phyloP scores from a whole-genome alignment of 2,113 vertebrate genomes.

The Chitala chitala region DNA sequence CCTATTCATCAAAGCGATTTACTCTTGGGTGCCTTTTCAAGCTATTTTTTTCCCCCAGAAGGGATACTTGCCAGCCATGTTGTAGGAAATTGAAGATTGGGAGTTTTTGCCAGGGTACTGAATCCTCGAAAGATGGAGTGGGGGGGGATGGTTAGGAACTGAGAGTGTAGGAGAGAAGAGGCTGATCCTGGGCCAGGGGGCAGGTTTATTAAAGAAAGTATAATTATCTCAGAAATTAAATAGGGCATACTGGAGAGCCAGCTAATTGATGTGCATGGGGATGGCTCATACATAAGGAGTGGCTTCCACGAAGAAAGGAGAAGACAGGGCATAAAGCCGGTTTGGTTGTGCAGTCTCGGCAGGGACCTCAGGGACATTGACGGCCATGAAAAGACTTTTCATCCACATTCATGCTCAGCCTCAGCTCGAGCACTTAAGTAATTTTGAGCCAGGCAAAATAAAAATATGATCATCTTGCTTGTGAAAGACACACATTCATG shows the following conservation, averaged over 20 bases:
- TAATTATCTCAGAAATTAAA: conserved; percentile 26
- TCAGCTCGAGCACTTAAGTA: no score
- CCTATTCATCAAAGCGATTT: conserved; percentile 47
- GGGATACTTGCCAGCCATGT: conserved; percentile 19
- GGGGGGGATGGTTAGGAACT: no score
- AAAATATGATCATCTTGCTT: no score
- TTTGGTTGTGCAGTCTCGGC: conserved; percentile 3
- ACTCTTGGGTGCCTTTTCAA: conserved; percentile 42
- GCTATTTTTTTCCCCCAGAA: no score
- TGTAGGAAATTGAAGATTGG: background rate
- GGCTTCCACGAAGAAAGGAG: conserved; percentile 3
- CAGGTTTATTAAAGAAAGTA: conserved; percentile 17
- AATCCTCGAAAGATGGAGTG: background rate
- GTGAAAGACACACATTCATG: no score
- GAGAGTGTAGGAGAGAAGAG: background rate
- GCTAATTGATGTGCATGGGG: conserved; percentile 27
- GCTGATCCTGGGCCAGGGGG: conserved; percentile 16
- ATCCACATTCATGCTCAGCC: no score
- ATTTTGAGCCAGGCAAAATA: no score
- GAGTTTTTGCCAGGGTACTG: background rate
- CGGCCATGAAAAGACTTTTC: background rate
- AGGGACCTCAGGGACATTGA: background rate
- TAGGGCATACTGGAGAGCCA: background rate
- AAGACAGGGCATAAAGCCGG: conserved; percentile 14
- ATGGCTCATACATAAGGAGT: background rate